These are phyloP conservation scores for Myopa testacea DNA, from an alignment of 2,888 invertebrate genomes.

Conservation along the genomic window DNA sequence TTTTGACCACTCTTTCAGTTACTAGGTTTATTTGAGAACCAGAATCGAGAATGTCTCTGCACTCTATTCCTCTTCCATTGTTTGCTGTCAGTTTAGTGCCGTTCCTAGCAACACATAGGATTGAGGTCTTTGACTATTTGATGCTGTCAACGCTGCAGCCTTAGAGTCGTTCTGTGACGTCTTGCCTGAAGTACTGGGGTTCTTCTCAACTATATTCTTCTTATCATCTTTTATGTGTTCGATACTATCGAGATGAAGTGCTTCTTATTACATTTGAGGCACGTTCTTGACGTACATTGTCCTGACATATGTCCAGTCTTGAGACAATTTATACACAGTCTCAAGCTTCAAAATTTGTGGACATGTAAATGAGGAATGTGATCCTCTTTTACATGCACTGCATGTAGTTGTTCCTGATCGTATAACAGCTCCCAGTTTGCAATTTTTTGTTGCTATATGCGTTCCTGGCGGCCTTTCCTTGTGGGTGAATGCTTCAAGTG, in stretches of 20 bases:
- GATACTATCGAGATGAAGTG: not conserved
- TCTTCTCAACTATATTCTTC: not conserved
- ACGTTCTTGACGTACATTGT: not conserved
- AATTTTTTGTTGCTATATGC: too few relatives aligned
- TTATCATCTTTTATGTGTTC: not conserved
- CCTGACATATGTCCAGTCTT: not conserved
- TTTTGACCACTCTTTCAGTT: constrained; percentile 12
- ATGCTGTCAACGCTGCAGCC: not conserved
- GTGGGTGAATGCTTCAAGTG: not conserved
- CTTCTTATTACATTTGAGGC: not conserved
- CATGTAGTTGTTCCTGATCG: not conserved
- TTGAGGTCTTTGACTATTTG: not conserved
- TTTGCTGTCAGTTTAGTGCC: not conserved
- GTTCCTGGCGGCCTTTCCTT: not conserved
- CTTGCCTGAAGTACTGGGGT: not conserved
- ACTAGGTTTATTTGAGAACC: constrained; percentile 3
- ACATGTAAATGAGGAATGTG: not conserved
- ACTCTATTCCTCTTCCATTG: not conserved
- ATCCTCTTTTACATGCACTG: not conserved
- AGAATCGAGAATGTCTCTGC: constrained; percentile 9
- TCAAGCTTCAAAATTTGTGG: not conserved
- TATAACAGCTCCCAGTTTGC: not conserved
- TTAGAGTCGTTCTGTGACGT: not conserved
- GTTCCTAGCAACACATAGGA: not conserved
- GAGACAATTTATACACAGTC: not conserved